These are phyloP conservation scores for Poecilia latipinna DNA, from an alignment of 2,113 vertebrate genomes.

Conservation along the genomic window DNA sequence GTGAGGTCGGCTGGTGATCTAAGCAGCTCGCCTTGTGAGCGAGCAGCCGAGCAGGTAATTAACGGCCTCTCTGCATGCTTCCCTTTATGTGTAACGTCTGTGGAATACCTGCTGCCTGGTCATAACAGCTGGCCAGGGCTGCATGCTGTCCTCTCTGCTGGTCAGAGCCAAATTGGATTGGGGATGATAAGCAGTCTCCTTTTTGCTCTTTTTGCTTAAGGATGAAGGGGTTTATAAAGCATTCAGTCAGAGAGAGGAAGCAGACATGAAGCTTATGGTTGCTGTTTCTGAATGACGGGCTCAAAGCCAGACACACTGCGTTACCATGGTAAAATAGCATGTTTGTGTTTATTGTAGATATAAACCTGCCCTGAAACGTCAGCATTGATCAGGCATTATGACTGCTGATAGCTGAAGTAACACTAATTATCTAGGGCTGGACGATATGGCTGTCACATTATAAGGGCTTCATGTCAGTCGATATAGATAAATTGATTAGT, in stretches of 20 bases:
- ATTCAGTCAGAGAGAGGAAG: background rate
- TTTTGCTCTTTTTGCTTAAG: background rate
- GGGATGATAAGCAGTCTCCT: background rate
- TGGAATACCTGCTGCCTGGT: constrained; percentile 25
- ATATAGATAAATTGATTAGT: too few species aligned
- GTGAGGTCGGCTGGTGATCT: constrained; percentile 23
- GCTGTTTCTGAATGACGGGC: too few species aligned
- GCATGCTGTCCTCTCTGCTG: constrained; percentile 4
- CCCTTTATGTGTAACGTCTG: constrained; percentile 14
- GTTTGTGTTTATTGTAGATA: too few species aligned
- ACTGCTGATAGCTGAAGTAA: background rate
- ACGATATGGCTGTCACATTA: too few species aligned
- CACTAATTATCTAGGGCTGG: too few species aligned
- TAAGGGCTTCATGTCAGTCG: too few species aligned
- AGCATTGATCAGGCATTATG: background rate
- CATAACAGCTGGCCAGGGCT: background rate
- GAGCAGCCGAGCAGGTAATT: constrained; percentile 30
- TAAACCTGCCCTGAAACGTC: background rate
- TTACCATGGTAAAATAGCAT: too few species aligned
- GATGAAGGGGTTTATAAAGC: background rate
- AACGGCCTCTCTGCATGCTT: constrained; percentile 23
- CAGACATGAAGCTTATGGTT: background rate
- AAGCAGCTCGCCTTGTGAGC: constrained; percentile 21
- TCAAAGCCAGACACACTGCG: too few species aligned
- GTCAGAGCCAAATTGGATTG: background rate